phyloP scores from a whole-genome alignment of 2,888 invertebrate genomes.

The Megastigmus dorsalis region DNA sequence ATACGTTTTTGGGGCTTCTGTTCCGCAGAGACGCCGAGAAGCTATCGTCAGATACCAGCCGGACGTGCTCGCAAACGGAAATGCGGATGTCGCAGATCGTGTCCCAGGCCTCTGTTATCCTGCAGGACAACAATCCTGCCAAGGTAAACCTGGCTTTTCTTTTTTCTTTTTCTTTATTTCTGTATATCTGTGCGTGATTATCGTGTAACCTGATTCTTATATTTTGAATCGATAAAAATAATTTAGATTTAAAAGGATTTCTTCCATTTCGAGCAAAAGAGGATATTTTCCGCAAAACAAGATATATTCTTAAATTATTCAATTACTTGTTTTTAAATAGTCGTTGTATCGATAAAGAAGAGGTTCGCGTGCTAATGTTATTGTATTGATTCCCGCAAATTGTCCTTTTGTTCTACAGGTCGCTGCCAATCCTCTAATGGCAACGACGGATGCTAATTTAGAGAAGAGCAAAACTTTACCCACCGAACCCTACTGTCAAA shows the following conservation, averaged over 20 bases:
- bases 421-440: background rate
- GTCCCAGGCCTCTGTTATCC: background rate
- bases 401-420: too few species aligned
- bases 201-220: background rate
- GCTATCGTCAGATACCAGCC: constrained; percentile 18
- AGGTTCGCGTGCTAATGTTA: too few species aligned
- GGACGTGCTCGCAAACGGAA: constrained; percentile 30
- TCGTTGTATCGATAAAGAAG: too few species aligned
- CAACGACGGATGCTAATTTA: constrained; percentile 44
- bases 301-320: too few species aligned
- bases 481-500: constrained; percentile 75
- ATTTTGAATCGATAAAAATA: background rate
- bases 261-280: constrained; percentile 5
- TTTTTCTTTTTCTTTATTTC: background rate
- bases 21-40: constrained; percentile 34
- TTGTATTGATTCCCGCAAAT: too few species aligned
- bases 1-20: background rate
- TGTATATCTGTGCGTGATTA: too few species aligned
- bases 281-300: too few species aligned
- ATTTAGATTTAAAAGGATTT: background rate
- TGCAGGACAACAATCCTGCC: background rate
- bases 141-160: constrained; percentile 26
- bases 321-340: too few species aligned
- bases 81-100: constrained; percentile 26
- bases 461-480: constrained; percentile 60